Conservation (phyloP, 2,888 invertebrate genomes). For the Synanthedon vespiformis region DNA sequence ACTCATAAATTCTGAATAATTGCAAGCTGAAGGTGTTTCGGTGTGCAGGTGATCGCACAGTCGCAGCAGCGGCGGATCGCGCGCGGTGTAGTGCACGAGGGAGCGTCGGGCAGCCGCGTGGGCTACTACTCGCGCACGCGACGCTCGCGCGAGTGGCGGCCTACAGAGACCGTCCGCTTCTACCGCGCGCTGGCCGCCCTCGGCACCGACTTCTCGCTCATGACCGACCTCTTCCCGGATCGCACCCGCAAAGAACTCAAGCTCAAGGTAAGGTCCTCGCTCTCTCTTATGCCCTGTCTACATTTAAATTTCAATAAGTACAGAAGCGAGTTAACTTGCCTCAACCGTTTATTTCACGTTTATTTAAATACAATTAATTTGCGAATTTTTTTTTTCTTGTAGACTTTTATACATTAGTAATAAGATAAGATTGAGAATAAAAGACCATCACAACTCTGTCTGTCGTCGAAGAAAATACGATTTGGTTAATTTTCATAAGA, state of each 20-base stretch:
- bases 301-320: too few species aligned
- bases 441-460: too few species aligned
- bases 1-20: conserved; percentile 78
- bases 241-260: conserved; percentile 87
- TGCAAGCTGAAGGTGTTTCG: too few species aligned
- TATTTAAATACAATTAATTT: too few species aligned
- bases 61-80: conserved; percentile 75
- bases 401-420: too few species aligned
- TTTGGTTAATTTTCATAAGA: too few species aligned
- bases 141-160: conserved; percentile 80
- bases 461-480: too few species aligned
- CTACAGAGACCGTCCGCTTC: conserved; percentile 88
- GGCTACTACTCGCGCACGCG: conserved; percentile 77
- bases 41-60: conserved; percentile 75
- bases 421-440: too few species aligned
- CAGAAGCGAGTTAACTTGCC: too few species aligned
- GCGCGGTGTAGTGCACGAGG: conserved; percentile 71
- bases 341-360: too few species aligned
- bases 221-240: conserved; percentile 85
- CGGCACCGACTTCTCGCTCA: conserved; percentile 93
- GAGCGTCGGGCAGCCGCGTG: conserved; percentile 68
- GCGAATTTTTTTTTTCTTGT: too few species aligned
- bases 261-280: conserved; percentile 70
- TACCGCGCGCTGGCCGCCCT: conserved; percentile 90
- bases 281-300: too few species aligned